Base-by-base conservation (phyloP, 2,888 invertebrate genomes). In the Philonicus albiceps region DNA sequence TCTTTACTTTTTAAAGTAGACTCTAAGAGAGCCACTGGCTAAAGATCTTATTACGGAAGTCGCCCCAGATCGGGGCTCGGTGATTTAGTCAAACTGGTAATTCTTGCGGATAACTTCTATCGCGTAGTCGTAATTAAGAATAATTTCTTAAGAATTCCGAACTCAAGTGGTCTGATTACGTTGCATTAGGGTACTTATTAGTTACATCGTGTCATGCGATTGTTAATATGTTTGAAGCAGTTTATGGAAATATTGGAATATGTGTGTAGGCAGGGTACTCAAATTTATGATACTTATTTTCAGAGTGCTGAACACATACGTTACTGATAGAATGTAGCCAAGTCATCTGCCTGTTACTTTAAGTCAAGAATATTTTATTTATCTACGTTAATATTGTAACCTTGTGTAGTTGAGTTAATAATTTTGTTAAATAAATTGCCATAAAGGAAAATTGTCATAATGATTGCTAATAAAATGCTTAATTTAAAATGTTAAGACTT, bases 1-100 rank as follows among this genome's bases (percentile, higher is more conserved):
- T 64, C 64, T 64, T 64, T 64, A 7, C 64, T 1, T 64, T 27
- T 22, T 22, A 22, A 64, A 64, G 64, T 64, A 64, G 64, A 22
- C 64, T 64, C 64, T 0, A 64, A 19, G 64, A 64, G 27, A 19
- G 64, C 64, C 34, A 40, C 11, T 40, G 76, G 76, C 76, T 40
- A 76, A 40, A 76, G 76, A 40, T 76, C 37, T 76, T 40, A 76
- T 76, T 76, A 76, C 76, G 76, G 76, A 76, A 76, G 76, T 76
- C 76, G 76, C 76, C 76, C 76, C 40, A 76, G 76, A 76, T 76
- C 76, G 40, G 40, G n/a, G n/a, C 37, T 40, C 1, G 22, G 22
- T 40, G 40, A 76, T 76, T 37, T 76, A 74, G 76, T 43, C 40
- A 76, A 76, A 76, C 76, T 76, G 76, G 76, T 40, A 76, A 37